These are phyloP conservation scores for Rhagophthalmus giganteus DNA, from an alignment of 2,888 invertebrate genomes.

Conservation along the genomic window DNA sequence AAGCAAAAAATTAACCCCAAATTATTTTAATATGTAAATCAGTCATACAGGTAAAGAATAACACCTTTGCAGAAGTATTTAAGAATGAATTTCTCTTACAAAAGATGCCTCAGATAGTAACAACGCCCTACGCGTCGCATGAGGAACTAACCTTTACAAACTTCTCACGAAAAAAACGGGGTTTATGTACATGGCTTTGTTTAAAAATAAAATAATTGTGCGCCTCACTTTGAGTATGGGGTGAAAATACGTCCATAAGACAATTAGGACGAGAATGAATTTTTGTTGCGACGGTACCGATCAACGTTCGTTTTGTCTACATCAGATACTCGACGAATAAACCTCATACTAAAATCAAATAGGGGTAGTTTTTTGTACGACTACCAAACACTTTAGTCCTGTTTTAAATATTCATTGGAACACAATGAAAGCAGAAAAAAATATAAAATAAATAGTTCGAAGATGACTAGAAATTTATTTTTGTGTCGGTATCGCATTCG, in stretches of 20 bases:
- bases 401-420: conserved; percentile 33
- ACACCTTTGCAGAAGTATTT: conserved; percentile 27
- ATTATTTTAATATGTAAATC: conserved; percentile 48
- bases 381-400: conserved; percentile 33
- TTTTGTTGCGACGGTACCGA: background rate
- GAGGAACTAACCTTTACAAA: conserved; percentile 17
- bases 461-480: conserved; percentile 20
- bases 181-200: conserved; percentile 9
- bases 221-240: background rate
- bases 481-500: background rate
- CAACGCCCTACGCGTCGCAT: conserved; percentile 16
- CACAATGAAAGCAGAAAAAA: conserved; percentile 30
- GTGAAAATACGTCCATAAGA: too few relatives aligned
- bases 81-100: conserved; percentile 21
- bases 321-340: background rate
- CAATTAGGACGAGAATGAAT: too few relatives aligned
- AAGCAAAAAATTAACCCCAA: conserved; percentile 50
- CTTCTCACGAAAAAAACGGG: conserved; percentile 29
- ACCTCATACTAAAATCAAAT: conserved; percentile 29
- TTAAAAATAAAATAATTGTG: conserved; percentile 14
- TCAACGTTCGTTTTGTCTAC: background rate
- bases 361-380: conserved; percentile 11
- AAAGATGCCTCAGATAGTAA: conserved; percentile 23
- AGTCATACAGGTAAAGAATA: conserved; percentile 40
- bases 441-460: conserved; percentile 30